Evolutionary conservation across 2,113 vertebrate genomes (phyloP).

Genomic region (Mirounga angustirostris): DNA sequence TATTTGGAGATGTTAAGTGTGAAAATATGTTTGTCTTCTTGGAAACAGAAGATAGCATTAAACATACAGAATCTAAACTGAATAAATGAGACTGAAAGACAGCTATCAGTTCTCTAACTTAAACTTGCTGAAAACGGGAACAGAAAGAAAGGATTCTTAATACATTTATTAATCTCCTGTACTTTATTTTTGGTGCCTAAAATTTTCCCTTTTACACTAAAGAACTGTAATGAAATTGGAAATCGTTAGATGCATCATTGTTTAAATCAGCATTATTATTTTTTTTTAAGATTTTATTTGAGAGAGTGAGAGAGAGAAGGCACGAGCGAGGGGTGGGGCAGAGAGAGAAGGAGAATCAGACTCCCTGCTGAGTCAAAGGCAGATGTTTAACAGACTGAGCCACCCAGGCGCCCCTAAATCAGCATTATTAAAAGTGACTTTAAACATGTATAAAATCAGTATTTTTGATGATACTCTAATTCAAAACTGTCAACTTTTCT

Average conservation of each 20-base stretch:
- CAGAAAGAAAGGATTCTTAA: neutral
- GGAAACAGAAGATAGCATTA: conserved; percentile 23
- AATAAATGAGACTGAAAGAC: conserved; percentile 1
- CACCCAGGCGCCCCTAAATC: neutral
- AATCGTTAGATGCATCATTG: conserved; percentile 31
- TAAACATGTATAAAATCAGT: neutral
- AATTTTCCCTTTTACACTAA: conserved; percentile 11
- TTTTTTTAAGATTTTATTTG: neutral
- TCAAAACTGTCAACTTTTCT: conserved; percentile 11
- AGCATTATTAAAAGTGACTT: conserved; percentile 28
- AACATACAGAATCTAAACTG: neutral
- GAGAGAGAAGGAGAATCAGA: neutral
- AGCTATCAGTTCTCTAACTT: neutral
- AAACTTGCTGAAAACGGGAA: neutral
- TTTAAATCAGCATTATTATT: conserved; percentile 17
- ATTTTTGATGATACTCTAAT: neutral
- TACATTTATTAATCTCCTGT: neutral
- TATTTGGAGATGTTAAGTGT: conserved; percentile 50
- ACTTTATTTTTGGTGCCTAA: neutral
- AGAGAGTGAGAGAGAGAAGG: neutral
- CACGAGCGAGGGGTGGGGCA: neutral
- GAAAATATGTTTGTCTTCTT: conserved; percentile 43
- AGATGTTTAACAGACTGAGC: neutral
- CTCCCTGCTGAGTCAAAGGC: neutral
- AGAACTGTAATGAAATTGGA: conserved; percentile 39